Evolutionary conservation across 2,113 vertebrate genomes (phyloP).

Genomic region (Takifugu flavidus): DNA sequence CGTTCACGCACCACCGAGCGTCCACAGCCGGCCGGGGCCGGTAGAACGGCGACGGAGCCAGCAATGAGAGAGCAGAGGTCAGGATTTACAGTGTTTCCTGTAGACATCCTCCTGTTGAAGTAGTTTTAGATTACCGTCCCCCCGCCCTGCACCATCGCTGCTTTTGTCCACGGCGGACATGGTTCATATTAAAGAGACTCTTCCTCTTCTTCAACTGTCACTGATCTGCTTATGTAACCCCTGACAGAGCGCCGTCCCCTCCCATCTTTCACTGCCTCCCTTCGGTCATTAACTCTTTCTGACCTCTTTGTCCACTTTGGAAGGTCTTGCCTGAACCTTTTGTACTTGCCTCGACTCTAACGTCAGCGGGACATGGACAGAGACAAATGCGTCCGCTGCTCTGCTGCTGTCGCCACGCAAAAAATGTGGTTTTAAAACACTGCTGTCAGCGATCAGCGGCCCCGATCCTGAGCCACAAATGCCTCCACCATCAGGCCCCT

Average conservation of each 20-base stretch:
- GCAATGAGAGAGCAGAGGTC: neutral
- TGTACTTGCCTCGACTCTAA: neutral
- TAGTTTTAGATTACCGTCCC: conserved; percentile 50
- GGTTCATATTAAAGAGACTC: conserved; percentile 61
- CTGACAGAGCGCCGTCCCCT: conserved; percentile 30
- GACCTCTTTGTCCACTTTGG: neutral
- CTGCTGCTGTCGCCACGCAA: conserved; percentile 1
- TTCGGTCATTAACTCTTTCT: conserved; percentile 25
- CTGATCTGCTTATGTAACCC: conserved; percentile 50
- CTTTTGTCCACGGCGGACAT: conserved; percentile 55
- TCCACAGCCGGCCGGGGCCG: neutral
- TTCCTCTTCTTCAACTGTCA: conserved; percentile 53
- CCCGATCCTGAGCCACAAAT: too few species aligned
- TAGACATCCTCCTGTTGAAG: conserved; percentile 39
- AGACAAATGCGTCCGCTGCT: neutral
- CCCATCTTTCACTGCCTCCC: conserved; percentile 3
- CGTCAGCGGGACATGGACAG: neutral
- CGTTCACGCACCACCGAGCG: conserved; percentile 4
- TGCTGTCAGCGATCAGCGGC: conserved; percentile 17
- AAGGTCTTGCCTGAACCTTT: neutral
- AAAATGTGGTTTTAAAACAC: conserved; percentile 33
- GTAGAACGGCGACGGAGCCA: neutral
- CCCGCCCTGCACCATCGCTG: conserved; percentile 42
- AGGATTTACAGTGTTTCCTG: conserved; percentile 49
- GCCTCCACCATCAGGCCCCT: too few species aligned